Conservation (phyloP, 1,140 invertebrate genomes). For the Battus philenor region DNA sequence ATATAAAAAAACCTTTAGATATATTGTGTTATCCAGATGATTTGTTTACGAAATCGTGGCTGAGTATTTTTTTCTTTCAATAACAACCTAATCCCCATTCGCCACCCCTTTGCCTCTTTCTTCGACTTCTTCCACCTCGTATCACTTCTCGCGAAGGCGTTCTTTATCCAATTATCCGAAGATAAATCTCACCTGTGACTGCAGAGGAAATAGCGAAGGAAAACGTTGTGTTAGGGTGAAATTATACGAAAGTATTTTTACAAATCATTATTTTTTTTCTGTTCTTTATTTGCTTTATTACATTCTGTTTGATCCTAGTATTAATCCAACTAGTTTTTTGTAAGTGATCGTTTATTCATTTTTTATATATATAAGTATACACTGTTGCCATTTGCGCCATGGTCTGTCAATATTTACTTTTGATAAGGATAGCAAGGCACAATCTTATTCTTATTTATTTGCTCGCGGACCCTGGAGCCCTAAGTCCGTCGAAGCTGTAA, state of each 20-base stretch:
- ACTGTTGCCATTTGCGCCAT: no score
- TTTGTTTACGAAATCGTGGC: slow-evolving; percentile 7
- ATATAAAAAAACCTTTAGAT: no score
- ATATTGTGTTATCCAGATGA: background rate
- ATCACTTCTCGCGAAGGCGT: slow-evolving; percentile 69
- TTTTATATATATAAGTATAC: no score
- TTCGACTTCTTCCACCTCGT: slow-evolving; percentile 52
- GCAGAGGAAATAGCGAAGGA: slow-evolving; percentile 58
- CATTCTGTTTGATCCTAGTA: no score
- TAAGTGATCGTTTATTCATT: no score
- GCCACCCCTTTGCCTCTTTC: slow-evolving; percentile 26
- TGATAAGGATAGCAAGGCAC: no score
- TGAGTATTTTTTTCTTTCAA: slow-evolving; percentile 17
- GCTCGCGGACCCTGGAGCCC: no score
- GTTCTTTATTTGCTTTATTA: slow-evolving; percentile 33
- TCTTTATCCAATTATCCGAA: slow-evolving; percentile 73
- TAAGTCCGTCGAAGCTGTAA: no score
- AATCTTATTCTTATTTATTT: no score
- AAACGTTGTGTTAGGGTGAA: slow-evolving; percentile 58
- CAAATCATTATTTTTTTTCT: slow-evolving; percentile 39
- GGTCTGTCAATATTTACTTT: no score
- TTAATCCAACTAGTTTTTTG: no score
- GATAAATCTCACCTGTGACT: slow-evolving; percentile 74
- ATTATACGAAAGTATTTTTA: slow-evolving; percentile 46
- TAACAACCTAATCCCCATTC: slow-evolving; percentile 31